These are phyloP conservation scores for Ormia ochracea DNA, from an alignment of 2,888 invertebrate genomes.

Conservation along the genomic window DNA sequence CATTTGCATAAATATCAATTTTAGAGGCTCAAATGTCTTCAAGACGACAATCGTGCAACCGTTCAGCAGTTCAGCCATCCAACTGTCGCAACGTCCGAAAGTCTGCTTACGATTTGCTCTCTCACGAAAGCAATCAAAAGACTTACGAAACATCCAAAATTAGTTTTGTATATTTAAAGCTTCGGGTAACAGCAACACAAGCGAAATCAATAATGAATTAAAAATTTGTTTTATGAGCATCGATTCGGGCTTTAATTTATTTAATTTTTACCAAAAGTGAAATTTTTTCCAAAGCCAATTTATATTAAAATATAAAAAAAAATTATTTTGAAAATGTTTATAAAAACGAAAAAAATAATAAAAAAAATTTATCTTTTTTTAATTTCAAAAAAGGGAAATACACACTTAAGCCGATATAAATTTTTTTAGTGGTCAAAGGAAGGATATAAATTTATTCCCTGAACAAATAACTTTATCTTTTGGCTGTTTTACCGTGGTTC, in stretches of 20 bases:
- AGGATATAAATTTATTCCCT: neutral
- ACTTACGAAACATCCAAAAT: neutral
- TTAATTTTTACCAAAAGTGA: constrained; percentile 14
- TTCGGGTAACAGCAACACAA: neutral
- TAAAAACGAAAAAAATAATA: neutral
- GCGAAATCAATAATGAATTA: neutral
- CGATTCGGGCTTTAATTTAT: neutral
- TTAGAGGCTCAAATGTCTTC: constrained; percentile 8
- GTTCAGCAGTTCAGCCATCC: neutral
- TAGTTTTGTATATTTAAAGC: constrained; percentile 1
- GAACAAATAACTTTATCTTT: neutral
- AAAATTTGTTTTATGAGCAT: constrained; percentile 24
- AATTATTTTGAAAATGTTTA: neutral
- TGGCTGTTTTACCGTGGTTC: constrained; percentile 72
- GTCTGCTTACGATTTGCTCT: neutral
- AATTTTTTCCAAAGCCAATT: constrained; percentile 31
- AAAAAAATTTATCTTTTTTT: neutral
- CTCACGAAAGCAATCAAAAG: neutral
- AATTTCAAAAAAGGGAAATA: constrained; percentile 12
- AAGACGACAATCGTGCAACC: neutral
- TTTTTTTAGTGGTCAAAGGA: neutral
- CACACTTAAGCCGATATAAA: constrained; percentile 42
- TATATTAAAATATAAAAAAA: constrained; percentile 11
- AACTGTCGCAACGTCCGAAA: too few species aligned
- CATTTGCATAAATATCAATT: constrained; percentile 53